Evolutionary conservation across 2,797 vertebrate species (phyloP), one percentile per base, ranked within the genome.

Genomic region (Leptoclinus maculatus): DNA sequence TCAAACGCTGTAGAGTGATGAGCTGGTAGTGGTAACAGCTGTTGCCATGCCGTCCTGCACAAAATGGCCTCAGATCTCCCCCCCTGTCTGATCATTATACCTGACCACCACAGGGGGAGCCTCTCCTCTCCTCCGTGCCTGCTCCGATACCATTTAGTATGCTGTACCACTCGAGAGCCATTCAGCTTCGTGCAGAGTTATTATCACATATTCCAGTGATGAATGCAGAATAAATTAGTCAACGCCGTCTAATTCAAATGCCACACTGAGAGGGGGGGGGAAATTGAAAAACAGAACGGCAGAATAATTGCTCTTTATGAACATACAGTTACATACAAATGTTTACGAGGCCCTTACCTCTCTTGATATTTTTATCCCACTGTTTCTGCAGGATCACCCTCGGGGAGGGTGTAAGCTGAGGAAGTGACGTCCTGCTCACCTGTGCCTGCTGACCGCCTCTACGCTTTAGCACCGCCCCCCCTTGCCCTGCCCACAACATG

Each of bases 31-130:
- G 87, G 81, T 71, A 91, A 87, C 93, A 95, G 93, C 92, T 95
- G 94, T 93, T 94, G 84, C 91, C 74, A 86, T 91, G 89, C 88
- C 88, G 84, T 90, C 77, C 38, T 78, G 83, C 83, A 92, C 91
- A 93, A 93, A 94, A 92, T 93, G 92, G 92, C 76, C 84, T 91
- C 90, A 87, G 69, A 84, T 89, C 78, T 88, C 75, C 75, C 70
- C 19, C 75, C 75, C 70, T 19, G 58, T 76, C 62, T 82, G 77
- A 87, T 92, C 78, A 81, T 83, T 84, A 76, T 87, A 88, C 87
- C 91, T 91, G 92, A 90, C 83, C 88, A 74, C 74, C 85, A 80
- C 78, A 85, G 66, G 81, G 83, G 81, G 84, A 87, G 87, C 74
- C 19, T 71, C 67, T 43, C 57, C 74, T 68, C 64, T 21, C 14